Base-by-base conservation (phyloP, 2,797 vertebrate species). In the Molossus molossus region DNA sequence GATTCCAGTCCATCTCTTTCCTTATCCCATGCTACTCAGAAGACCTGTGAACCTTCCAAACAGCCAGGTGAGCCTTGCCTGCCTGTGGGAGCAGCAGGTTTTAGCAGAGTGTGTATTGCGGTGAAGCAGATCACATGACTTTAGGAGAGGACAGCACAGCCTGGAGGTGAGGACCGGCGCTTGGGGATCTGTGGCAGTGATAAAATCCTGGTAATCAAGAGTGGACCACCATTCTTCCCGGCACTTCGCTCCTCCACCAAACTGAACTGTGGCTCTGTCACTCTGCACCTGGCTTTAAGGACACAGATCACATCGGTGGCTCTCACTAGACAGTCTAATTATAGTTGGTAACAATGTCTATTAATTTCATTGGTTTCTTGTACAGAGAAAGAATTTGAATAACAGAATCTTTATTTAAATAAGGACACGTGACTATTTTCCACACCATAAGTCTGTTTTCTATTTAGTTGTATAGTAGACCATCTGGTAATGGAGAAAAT, bases 361-460 rank as follows among this genome's bases (percentile, higher is more conserved):
- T 33, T 64, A 18, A 48, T 33, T 60, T 60, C 79, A 45, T 0
- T 53, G 70, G 65, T 45, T 83, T 94, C 84, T 89, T 57, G 58
- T 84, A 64, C 40, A 69, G 13, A 79, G 53, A 91, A 81, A 82
- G 12, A 48, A 21, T 9, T 11, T 1, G 3, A 90, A 90, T 64
- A 91, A 79, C 2, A 37, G 87, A 70, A 9, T 27, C 45, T 21
- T 69, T 48, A 57, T 72, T 85, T 90, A 87, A 67, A 76, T 73
- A 90, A 93, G 60, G 73, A 60, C 33, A 69, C 7, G 18, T 20
- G 25, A 87, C 37, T 65, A 25, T 72, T 87, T 96, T 94, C 83
- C 87, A 53, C 10, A 69, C 37, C 20, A 15, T 90, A 60, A 79
- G 92, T 80, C 85, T 96, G 65, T 76, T 95, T 96, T 60, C 58